Percentiles rank a stretch among this genome's conserved stretches.
phyloP scores from a whole-genome alignment of 2,797 vertebrate genomes.

The Nyctibius grandis region DNA sequence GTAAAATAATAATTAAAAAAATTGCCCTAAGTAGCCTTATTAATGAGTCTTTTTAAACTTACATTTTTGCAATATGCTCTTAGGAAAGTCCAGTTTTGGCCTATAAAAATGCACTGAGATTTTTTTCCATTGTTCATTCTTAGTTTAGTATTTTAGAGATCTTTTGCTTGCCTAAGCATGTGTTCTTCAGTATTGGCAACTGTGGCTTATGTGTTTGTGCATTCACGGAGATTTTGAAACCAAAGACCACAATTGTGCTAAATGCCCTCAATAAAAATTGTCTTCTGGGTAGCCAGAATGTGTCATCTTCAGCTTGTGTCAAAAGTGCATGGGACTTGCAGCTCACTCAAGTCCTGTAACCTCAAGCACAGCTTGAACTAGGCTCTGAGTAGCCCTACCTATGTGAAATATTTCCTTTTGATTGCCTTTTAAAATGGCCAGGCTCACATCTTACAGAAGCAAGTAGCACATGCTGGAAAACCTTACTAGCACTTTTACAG shows the following conservation, averaged over 20 bases:
- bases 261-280: not conserved
- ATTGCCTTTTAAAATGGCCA: not conserved
- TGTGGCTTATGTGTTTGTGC: not conserved
- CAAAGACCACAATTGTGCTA: not conserved
- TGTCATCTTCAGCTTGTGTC: accelerated
- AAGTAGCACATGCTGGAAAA: not conserved
- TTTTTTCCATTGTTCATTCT: not conserved
- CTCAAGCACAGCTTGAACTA: not conserved
- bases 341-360: not conserved
- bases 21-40: not conserved
- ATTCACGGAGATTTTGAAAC: not conserved
- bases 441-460: not conserved
- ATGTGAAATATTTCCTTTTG: not conserved
- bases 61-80: not conserved
- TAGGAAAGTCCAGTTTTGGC: not conserved
- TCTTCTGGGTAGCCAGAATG: not conserved
- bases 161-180: not conserved
- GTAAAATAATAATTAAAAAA: not conserved
- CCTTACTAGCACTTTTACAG: not conserved
- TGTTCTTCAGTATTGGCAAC: accelerated
- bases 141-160: not conserved
- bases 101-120: not conserved
- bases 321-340: accelerated
- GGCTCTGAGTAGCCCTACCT: not conserved
- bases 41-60: not conserved